Base-by-base conservation (phyloP, 2,113 vertebrate genomes). In the Progne subis region DNA sequence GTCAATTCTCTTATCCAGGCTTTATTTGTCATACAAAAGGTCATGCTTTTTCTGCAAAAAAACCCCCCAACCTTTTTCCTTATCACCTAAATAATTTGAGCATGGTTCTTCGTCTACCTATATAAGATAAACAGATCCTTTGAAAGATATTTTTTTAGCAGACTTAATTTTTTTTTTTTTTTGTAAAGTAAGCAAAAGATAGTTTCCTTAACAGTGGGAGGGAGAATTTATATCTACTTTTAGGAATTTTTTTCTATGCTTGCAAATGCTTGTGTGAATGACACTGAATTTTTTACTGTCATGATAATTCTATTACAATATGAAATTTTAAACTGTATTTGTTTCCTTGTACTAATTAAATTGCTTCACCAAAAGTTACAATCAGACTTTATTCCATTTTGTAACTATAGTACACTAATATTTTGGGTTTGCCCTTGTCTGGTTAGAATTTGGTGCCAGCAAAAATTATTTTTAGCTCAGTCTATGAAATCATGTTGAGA, bases 391-490 rank as follows among this genome's bases (percentile, higher is more conserved):
- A 82, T 72, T 53, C 52, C 23, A 16, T 82, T 95, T 75, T 79
- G 18, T 87, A 71, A 75, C 44, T 63, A 21, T 32, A 63, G 39
- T 67, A 68, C 23, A 76, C 32, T 85, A 82, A 68, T 92, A 68
- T 71, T 87, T 71, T 76, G 34, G 23, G 29, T 76, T 82, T 87
- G 44, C 18, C 53, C 55, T 82, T 85, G 14, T 85, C 77, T 86
- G 61, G 17, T 56, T 67, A 87, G 64, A 86, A 84, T 53, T 74
- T 75, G 11, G 19, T 84, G 46, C 68, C 50, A 87, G 64, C 24
- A 93, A 79, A 87, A 85, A 68, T 44, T 90, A 90, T 90, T 95
- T 95, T 88, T 92, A 86, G 49, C 37, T 95, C 28, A 4, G 79
- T 65, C 88, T 82, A 13, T 82, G 75, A 88, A 80, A 92, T 86